A percentile compares a stretch with the other conserved stretches of the same genome.
phyloP scores from a whole-genome alignment of 2,888 invertebrate genomes.

The Cosmopolites sordidus region DNA sequence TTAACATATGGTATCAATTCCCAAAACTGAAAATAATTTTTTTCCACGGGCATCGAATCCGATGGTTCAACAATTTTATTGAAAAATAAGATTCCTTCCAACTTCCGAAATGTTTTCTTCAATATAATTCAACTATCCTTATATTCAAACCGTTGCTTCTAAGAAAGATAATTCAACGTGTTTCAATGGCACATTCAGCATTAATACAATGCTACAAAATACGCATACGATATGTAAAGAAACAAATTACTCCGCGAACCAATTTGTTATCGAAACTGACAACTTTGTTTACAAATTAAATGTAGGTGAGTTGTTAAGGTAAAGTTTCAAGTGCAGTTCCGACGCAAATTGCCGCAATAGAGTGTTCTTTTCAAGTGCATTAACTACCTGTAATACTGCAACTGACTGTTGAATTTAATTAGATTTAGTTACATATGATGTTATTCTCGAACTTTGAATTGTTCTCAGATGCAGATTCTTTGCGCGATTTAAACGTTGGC shows the following conservation, averaged over 20 bases:
- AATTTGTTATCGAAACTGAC: slow-evolving; percentile 11
- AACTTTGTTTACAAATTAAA: slow-evolving; percentile 23
- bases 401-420: slow-evolving; percentile 22
- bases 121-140: too few species aligned
- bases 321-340: slow-evolving; percentile 19
- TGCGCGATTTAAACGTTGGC: too few species aligned
- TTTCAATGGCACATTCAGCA: too few species aligned
- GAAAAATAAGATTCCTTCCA: too few species aligned
- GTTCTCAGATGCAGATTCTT: neutral
- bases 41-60: too few species aligned
- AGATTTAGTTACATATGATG: slow-evolving; percentile 17
- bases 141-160: too few species aligned
- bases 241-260: slow-evolving; percentile 1
- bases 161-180: too few species aligned
- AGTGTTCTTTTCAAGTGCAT: slow-evolving; percentile 18
- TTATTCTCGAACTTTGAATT: slow-evolving; percentile 7
- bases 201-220: neutral
- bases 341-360: slow-evolving; percentile 22
- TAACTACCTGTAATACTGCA: slow-evolving; percentile 22
- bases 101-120: too few species aligned
- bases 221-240: neutral
- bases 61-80: too few species aligned
- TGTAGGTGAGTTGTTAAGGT: slow-evolving; percentile 14
- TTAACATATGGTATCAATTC: too few species aligned
- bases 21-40: too few species aligned